Conservation (phyloP, 2,113 vertebrate genomes). For the Zosterops japonicus region DNA sequence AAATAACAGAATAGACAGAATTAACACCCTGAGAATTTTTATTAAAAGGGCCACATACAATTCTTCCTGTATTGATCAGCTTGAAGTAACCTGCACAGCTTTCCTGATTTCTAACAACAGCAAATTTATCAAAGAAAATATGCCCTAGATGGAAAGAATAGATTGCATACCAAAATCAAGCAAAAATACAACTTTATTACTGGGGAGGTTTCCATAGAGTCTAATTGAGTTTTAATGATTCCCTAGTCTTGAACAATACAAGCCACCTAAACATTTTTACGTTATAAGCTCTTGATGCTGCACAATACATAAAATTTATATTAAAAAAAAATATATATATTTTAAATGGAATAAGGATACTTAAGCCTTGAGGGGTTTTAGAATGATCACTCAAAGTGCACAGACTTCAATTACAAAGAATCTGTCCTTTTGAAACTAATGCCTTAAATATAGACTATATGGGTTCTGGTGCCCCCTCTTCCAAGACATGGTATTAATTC, state of each 20-base stretch:
- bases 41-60: background rate
- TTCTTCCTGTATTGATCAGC: background rate
- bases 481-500: background rate
- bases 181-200: background rate
- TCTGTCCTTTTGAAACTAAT: background rate
- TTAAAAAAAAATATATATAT: background rate
- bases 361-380: background rate
- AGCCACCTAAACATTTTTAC: background rate
- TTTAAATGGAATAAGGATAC: background rate
- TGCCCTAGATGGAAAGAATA: background rate
- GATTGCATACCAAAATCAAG: background rate
- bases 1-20: background rate
- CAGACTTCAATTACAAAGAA: background rate
- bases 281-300: background rate
- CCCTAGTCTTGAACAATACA: background rate
- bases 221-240: background rate
- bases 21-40: background rate
- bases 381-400: background rate
- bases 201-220: background rate
- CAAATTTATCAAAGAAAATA: background rate
- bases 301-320: background rate
- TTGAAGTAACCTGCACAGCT: background rate
- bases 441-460: background rate
- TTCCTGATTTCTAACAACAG: background rate
- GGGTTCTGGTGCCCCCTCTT: background rate